Conservation (phyloP, 92 coral and sea anemone genomes). For the Chrysogorgia sp. region DNA sequence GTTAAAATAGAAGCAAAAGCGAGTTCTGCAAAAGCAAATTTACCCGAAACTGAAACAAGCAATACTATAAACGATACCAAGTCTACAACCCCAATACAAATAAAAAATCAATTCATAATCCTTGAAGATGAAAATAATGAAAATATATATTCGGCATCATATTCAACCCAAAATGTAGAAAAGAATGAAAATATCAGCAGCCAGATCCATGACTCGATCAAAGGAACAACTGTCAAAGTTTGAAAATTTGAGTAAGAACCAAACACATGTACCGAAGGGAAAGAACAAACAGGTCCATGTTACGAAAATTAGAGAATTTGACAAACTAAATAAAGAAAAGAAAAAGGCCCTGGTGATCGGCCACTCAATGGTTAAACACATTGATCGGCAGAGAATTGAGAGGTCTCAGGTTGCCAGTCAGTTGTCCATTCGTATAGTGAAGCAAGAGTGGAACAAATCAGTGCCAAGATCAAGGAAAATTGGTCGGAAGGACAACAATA, state of each 20-base stretch:
- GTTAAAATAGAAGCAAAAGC: neutral
- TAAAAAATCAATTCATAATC: too few species aligned
- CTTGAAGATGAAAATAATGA: too few species aligned
- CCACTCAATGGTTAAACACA: neutral
- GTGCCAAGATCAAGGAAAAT: neutral
- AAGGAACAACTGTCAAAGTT: too few species aligned
- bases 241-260: too few species aligned
- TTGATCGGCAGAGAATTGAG: neutral
- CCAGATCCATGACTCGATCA: too few species aligned
- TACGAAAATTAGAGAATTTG: too few species aligned
- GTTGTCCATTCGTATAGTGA: slow-evolving; percentile 13
- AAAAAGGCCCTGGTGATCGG: neutral
- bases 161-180: too few species aligned
- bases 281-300: too few species aligned
- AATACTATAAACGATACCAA: neutral
- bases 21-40: neutral
- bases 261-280: too few species aligned
- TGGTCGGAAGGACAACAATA: neutral
- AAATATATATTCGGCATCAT: too few species aligned
- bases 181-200: too few species aligned
- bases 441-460: neutral
- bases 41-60: neutral
- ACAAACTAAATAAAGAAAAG: too few species aligned
- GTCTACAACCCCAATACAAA: neutral
- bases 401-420: neutral